Conservation (phyloP, 2,797 vertebrate species). For the Potorous gilbertii region DNA sequence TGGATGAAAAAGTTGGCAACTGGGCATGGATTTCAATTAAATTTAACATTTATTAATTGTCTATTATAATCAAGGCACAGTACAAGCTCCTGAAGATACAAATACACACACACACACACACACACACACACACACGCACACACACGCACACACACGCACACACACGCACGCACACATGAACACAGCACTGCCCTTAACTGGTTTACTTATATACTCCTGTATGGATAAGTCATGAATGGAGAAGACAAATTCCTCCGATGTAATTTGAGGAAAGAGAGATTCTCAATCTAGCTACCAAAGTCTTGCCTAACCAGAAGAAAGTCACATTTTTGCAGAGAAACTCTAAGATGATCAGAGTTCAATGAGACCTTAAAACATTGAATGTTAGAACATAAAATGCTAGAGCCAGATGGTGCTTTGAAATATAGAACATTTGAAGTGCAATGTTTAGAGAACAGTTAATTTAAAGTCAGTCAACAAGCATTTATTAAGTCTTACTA, state of each 20-base stretch:
- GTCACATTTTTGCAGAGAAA: background rate
- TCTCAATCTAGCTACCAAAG: background rate
- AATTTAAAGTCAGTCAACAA: background rate
- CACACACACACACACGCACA: no score
- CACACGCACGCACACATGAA: no score
- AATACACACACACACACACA: no score
- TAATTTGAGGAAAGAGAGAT: background rate
- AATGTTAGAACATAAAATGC: background rate
- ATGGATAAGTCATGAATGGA: background rate
- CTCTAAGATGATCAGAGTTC: background rate
- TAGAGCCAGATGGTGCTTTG: background rate
- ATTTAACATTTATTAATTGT: background rate
- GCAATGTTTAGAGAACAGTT: background rate
- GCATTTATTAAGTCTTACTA: background rate
- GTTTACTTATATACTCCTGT: background rate
- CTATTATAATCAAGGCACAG: background rate
- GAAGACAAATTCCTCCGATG: background rate
- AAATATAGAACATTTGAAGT: background rate
- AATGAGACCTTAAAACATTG: background rate
- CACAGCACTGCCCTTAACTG: background rate
- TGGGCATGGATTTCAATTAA: background rate
- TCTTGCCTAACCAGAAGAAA: background rate
- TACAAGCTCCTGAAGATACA: background rate
- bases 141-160: background rate
- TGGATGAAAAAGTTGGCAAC: background rate